A percentile compares a stretch with the other conserved stretches of the same genome.
Evolutionary conservation across 2,113 vertebrate species (phyloP).

Genomic region (Pterocles orientalis): DNA sequence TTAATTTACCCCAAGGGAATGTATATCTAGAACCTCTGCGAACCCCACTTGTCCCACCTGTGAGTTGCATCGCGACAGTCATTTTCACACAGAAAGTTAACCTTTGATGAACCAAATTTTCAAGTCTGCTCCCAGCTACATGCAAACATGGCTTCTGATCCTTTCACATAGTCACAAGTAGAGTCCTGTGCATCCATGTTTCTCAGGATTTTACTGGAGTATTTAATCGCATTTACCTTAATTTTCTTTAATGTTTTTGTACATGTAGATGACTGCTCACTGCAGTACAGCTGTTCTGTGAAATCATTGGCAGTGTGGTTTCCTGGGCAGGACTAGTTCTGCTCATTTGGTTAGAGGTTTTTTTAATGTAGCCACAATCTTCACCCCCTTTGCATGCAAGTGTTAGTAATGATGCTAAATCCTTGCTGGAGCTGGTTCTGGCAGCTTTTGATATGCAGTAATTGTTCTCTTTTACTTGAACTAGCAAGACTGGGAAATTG

Average conservation of each 20-base stretch:
- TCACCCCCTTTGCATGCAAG: not conserved
- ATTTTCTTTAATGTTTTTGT: not conserved
- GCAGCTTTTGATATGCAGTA: not conserved
- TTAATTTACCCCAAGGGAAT: too few relatives aligned
- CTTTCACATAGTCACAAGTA: not conserved
- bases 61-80: not conserved
- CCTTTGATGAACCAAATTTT: not conserved
- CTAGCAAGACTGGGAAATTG: not conserved
- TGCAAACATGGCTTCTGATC: not conserved
- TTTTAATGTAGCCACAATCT: not conserved
- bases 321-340: not conserved
- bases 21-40: too few relatives aligned
- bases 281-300: not conserved
- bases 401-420: not conserved
- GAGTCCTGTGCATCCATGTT: not conserved
- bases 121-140: not conserved
- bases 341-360: not conserved
- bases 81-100: not conserved
- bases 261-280: not conserved
- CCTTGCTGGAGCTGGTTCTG: not conserved
- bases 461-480: not conserved
- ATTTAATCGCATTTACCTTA: not conserved
- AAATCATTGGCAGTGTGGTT: not conserved
- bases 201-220: not conserved
- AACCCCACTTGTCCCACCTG: too few relatives aligned